phyloP scores from a whole-genome alignment of 2,113 vertebrate genomes.

The Procapra przewalskii region DNA sequence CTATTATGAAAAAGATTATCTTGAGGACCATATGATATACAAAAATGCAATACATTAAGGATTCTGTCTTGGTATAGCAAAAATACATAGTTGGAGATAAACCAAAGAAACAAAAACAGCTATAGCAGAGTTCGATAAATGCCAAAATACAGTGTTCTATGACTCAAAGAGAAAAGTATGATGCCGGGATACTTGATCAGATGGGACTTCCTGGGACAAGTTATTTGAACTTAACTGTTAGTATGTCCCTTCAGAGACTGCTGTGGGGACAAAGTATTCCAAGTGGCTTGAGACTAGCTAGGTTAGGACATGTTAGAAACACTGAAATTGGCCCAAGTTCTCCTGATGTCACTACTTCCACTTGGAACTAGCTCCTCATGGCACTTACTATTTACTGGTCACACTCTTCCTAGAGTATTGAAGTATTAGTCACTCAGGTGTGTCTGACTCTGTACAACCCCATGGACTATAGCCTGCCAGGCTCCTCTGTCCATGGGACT shows the following conservation, averaged over 20 bases:
- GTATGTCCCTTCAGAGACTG: neutral
- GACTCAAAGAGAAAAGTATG: neutral
- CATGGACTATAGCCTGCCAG: neutral
- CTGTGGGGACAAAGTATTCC: neutral
- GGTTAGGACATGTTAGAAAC: neutral
- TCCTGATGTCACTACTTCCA: neutral
- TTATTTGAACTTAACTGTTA: neutral
- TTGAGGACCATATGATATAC: neutral
- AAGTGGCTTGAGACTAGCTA: neutral
- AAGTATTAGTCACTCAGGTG: neutral
- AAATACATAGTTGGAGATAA: neutral
- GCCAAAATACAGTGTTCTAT: neutral
- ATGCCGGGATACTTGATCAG: neutral
- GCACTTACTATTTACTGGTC: neutral
- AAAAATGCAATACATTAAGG: neutral
- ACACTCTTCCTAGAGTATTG: neutral
- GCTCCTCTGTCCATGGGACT: neutral
- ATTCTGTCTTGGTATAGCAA: neutral
- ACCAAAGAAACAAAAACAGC: slow-evolving; percentile 1
- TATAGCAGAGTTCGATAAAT: neutral
- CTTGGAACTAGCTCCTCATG: neutral
- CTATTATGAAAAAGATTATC: neutral
- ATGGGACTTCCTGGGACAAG: neutral
- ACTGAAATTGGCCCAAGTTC: neutral
- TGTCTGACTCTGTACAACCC: neutral